Evolutionary conservation across 2,113 vertebrate genomes (phyloP).

Genomic region (Turnix velox): DNA sequence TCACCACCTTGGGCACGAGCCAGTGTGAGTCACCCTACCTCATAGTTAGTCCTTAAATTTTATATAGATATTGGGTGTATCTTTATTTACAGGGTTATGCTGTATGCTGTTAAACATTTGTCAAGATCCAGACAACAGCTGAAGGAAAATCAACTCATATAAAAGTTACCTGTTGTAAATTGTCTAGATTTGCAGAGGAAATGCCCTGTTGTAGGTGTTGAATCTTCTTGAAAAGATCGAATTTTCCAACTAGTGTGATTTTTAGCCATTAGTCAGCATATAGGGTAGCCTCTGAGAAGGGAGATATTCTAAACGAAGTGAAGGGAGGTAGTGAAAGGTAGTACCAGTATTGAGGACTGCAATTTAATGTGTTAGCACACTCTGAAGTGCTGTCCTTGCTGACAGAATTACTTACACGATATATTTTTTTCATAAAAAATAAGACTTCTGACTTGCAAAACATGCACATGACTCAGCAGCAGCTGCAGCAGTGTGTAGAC

Average conservation of each 20-base stretch:
- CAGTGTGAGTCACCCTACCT: background rate
- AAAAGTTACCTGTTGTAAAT: background rate
- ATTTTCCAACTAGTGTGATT: background rate
- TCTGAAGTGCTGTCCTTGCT: background rate
- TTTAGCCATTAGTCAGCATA: background rate
- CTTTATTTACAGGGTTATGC: background rate
- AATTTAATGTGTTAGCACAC: background rate
- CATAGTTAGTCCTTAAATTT: background rate
- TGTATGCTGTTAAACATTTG: background rate
- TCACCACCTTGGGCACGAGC: background rate
- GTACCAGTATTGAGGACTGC: background rate
- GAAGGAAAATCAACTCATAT: background rate
- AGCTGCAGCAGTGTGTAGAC: background rate
- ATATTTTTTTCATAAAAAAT: background rate
- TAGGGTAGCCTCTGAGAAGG: background rate
- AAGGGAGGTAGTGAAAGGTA: background rate
- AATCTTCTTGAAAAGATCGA: background rate
- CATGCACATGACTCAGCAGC: rapidly evolving
- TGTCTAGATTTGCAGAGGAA: background rate
- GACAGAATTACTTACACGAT: background rate
- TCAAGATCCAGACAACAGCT: background rate
- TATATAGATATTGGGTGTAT: background rate
- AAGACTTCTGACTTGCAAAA: background rate
- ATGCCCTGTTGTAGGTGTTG: background rate
- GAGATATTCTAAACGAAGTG: background rate